Base-by-base conservation (phyloP, 2,113 vertebrate species). In the Nipponia nippon region DNA sequence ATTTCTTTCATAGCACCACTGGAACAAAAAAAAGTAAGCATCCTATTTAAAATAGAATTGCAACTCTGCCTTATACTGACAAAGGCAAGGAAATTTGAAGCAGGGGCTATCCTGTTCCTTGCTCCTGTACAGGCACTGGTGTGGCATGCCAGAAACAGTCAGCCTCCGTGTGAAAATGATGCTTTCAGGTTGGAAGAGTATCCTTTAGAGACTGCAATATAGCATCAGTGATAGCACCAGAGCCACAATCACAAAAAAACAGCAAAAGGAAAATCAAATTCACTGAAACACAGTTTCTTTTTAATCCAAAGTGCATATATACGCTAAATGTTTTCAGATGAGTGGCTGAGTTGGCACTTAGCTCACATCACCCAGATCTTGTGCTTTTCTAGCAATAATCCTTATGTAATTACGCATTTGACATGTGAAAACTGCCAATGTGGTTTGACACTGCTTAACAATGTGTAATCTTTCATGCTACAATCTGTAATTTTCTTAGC, bases 391-490 rank as follows among this genome's bases (percentile, higher is more conserved):
- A 92, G 93, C 70, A 95, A 85, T 96, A 95, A 94, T 94, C 89
- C 78, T 89, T 44, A 36, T 65, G 61, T 96, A 97, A 92, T 97
- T 96, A 89, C 77, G 86, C 32, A 90, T 90, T 88, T 96, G 93
- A 97, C 69, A 94, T 90, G 72, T 96, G 84, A 94, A 97, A 93
- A 78, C 87, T 90, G 82, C 81, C 93, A 94, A 25, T 61, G 38
- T 55, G 87, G 81, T 94, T 96, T 97, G 91, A 85, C 70, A 83
- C 76, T 95, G 61, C 89, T 80, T 75, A 95, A 93, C 89, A 95
- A 89, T 94, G 84, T 85, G 93, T 95, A 95, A 97, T 93, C 77
- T 96, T 97, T 97, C 96, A 85, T 94, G 70, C 75, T 95, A 44
- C 53, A 96, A 72, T 96, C 76, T 91, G 91, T 92, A 94, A 92